Base-by-base conservation (phyloP, 2,797 vertebrate genomes). In the Cottoperca gobio region DNA sequence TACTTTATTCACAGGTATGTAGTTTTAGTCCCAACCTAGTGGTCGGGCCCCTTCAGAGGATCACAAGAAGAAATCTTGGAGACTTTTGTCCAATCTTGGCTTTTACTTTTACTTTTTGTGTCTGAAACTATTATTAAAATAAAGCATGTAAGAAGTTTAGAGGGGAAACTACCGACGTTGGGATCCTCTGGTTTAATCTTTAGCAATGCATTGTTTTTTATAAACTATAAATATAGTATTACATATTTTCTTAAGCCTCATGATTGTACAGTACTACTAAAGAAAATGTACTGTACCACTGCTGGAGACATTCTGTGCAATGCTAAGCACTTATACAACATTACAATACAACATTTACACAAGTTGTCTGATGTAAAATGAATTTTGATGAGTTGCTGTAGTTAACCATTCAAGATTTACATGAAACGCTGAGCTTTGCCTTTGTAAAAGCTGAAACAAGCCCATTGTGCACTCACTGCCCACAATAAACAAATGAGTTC, bases 401-500 rank as follows among this genome's bases (percentile, higher is more conserved):
- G 53, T 72, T 64, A 39, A 58, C 78, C 78, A 84, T 88, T 89
- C 45, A 87, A 67, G 43, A 70, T 76, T 17, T 55, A 67, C 74
- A 81, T 76, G 53, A 83, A 87, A 67, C 42, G 53, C 72, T 61
- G 70, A 80, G 70, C 43, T 48, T 71, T 62, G 63, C 37, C 61
- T 21, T 8, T 62, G 74, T 69, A 39, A 37, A 81, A 57, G 66
- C 68, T 72, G 70, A 86, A 84, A 75, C 42, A 70, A 57, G 60
- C 35, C 62, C 72, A 81, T 86, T 89, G 88, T 90, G 72, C 7
- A 0, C 14, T 59, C 39, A 33, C 73, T 55, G 33, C 81, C 78
- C 73, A 77, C 86, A 46, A 45, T 42, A 80, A 79, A 85, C 80
- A 85, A 85, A 85, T 67, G 61, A 83, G 73, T 57, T 79, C 73